These are phyloP conservation scores for Patiria miniata DNA, from an alignment of 35 echinoderm and acorn worm genomes.

Conservation along the genomic window DNA sequence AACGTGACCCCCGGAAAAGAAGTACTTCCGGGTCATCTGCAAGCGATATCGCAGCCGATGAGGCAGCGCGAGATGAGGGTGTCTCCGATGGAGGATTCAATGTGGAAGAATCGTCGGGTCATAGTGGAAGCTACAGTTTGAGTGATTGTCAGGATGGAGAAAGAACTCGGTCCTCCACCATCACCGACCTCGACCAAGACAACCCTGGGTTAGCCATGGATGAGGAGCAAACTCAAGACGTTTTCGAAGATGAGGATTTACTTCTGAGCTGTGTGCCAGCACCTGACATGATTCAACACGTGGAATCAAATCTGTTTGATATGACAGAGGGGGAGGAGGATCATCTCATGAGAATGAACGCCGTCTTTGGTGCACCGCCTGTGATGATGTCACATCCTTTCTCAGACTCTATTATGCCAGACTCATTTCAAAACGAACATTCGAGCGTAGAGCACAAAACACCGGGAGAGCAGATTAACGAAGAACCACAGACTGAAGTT, in stretches of 20 bases:
- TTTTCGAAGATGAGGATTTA: no score
- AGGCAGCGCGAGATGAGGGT: neutral
- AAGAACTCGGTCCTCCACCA: neutral
- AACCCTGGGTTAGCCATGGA: no score
- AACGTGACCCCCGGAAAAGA: neutral
- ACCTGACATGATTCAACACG: no score
- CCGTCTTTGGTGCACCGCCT: neutral
- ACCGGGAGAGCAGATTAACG: neutral
- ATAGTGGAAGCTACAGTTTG: neutral
- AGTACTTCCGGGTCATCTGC: conserved; percentile 1
- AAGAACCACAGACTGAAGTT: neutral
- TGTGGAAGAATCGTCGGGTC: neutral
- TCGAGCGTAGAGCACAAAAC: neutral
- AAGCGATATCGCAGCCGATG: neutral
- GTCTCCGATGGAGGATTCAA: neutral
- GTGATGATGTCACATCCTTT: neutral
- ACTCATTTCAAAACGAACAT: no score
- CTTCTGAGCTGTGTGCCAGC: no score
- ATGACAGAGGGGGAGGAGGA: neutral
- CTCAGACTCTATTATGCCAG: no score
- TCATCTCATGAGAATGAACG: neutral
- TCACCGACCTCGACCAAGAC: neutral
- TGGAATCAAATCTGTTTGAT: neutral
- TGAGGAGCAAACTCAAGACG: no score
- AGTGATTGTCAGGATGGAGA: neutral